Percentiles rank a stretch among this genome's conserved stretches.
Conservation (phyloP, 2,113 vertebrate species). For the Gyps fulvus region DNA sequence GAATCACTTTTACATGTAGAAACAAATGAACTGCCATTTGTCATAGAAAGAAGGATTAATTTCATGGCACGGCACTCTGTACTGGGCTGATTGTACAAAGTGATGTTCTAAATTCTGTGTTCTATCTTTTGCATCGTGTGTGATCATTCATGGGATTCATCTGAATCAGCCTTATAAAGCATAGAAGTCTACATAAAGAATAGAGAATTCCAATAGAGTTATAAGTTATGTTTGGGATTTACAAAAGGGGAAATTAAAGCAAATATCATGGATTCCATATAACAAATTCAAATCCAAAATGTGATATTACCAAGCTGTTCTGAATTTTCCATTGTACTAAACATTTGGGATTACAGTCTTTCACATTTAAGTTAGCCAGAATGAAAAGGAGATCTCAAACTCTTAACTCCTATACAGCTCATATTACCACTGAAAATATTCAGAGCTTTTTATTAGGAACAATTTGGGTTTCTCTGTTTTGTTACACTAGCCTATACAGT, state of each 20-base stretch:
- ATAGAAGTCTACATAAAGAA: background rate
- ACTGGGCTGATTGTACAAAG: background rate
- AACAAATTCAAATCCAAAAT: background rate
- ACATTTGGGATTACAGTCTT: background rate
- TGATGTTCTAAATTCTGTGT: background rate
- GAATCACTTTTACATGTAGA: background rate
- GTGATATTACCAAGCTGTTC: background rate
- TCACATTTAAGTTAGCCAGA: background rate
- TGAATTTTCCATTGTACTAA: background rate
- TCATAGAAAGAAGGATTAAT: background rate
- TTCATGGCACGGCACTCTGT: background rate
- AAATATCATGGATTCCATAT: background rate
- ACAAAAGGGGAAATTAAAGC: background rate
- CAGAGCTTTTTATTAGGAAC: background rate
- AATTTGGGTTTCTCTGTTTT: background rate
- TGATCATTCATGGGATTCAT: background rate
- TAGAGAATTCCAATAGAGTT: background rate
- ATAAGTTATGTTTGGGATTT: background rate
- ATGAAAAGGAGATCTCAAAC: background rate
- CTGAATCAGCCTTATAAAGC: background rate
- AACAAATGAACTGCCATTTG: background rate
- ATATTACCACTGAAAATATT: background rate
- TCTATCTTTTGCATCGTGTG: background rate
- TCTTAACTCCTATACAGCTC: background rate
- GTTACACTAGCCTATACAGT: background rate